Conservation (phyloP, 2,113 vertebrate species). For the Tapirus terrestris region DNA sequence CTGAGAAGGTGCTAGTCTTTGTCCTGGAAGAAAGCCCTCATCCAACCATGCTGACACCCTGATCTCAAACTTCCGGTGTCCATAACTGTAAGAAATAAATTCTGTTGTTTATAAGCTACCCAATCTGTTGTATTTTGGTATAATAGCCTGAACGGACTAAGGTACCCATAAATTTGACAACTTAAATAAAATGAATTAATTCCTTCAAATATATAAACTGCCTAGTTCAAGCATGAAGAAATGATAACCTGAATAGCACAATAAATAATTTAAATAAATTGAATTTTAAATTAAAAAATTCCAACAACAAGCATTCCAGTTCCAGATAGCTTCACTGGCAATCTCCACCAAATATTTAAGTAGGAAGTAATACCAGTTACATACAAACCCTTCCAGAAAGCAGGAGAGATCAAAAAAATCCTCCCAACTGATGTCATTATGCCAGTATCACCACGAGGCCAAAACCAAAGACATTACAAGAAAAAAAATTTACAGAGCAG, state of each 20-base stretch:
- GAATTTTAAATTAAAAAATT: neutral
- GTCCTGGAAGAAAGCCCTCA: no score
- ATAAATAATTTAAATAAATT: neutral
- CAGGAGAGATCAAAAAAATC: neutral
- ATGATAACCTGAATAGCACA: neutral
- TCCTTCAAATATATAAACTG: neutral
- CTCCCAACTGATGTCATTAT: neutral
- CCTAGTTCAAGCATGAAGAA: neutral
- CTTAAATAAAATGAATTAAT: neutral
- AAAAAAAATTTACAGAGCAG: neutral
- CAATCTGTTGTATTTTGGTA: neutral
- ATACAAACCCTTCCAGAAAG: neutral
- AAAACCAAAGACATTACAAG: neutral
- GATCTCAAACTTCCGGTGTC: neutral
- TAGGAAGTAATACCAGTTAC: neutral
- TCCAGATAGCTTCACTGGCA: neutral
- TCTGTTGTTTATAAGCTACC: neutral
- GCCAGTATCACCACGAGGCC: neutral
- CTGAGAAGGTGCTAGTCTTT: neutral
- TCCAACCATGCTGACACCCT: neutral
- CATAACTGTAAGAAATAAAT: no score
- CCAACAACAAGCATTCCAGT: neutral
- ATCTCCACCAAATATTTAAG: neutral
- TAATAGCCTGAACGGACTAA: neutral
- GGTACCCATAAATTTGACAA: neutral